Percentiles rank a stretch among this genome's conserved stretches.
Evolutionary conservation across 2,113 vertebrate genomes (phyloP).

Genomic region (Pollachius pollachius): DNA sequence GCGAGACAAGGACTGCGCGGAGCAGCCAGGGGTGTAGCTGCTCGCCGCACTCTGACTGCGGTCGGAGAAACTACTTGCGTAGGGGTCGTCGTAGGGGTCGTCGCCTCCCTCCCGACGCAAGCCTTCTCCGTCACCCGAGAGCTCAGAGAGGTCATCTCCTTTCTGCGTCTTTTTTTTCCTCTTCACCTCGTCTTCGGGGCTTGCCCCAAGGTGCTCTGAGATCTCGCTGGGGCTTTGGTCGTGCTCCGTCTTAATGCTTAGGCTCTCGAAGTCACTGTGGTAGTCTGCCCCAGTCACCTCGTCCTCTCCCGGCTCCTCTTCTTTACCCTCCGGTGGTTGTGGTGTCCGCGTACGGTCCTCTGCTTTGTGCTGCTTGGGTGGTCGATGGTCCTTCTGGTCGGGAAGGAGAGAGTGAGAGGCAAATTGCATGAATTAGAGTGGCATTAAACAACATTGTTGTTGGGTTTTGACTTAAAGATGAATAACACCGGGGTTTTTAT

Average conservation of each 20-base stretch:
- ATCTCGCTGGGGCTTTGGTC: constrained; percentile 58
- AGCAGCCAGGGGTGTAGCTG: too few relatives aligned
- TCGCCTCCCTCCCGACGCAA: background rate
- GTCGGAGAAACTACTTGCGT: constrained; percentile 14
- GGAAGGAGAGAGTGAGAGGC: too few relatives aligned
- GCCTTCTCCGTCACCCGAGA: background rate
- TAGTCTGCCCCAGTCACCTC: constrained; percentile 35
- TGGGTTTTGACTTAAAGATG: background rate
- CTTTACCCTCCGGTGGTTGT: background rate
- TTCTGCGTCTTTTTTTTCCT: background rate
- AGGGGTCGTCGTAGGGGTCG: constrained; percentile 1
- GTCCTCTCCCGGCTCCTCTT: background rate
- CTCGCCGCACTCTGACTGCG: background rate
- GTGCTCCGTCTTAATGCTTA: constrained; percentile 37
- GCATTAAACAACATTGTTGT: background rate
- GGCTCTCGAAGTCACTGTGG: constrained; percentile 73
- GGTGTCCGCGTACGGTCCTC: background rate
- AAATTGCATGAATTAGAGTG: background rate
- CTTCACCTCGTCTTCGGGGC: constrained; percentile 1
- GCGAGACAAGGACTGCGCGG: background rate
- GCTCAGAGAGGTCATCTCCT: constrained; percentile 9
- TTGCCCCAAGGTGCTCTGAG: constrained; percentile 68
- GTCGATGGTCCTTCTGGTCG: background rate
- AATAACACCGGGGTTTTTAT: background rate
- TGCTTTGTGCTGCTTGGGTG: background rate